phyloP scores from a whole-genome alignment of 2,888 invertebrate species.

The Adelphocoris suturalis region DNA sequence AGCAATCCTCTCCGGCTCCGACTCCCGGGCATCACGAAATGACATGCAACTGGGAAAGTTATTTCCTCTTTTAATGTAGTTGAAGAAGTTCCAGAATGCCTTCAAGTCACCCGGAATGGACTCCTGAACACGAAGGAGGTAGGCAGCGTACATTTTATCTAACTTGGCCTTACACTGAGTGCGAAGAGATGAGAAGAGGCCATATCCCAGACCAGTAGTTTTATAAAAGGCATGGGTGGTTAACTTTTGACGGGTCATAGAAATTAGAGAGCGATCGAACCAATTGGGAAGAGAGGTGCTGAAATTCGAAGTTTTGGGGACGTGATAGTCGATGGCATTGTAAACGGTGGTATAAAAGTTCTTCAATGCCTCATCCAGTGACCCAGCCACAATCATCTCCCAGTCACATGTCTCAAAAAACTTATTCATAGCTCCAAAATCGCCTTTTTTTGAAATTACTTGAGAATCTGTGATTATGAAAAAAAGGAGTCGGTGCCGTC shows the following conservation, averaged over 20 bases:
- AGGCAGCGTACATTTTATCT: background rate
- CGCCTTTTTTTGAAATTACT: background rate
- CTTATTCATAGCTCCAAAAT: background rate
- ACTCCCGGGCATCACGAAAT: background rate
- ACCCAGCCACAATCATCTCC: background rate
- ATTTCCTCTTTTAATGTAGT: too few relatives aligned
- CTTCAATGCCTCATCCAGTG: background rate
- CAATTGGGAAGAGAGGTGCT: background rate
- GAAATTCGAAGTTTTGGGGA: constrained; percentile 3
- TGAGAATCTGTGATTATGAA: background rate
- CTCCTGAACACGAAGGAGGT: background rate
- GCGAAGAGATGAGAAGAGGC: constrained; percentile 1
- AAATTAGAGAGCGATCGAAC: background rate
- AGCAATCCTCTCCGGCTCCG: too few relatives aligned
- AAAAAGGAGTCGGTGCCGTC: background rate
- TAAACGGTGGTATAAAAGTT: background rate
- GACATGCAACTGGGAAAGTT: too few relatives aligned
- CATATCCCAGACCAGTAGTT: background rate
- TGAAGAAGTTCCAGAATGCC: too few relatives aligned
- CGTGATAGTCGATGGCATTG: background rate
- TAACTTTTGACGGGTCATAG: background rate
- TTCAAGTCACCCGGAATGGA: background rate
- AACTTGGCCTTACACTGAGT: background rate
- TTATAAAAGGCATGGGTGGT: constrained; percentile 19
- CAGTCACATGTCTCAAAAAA: background rate